Conservation (phyloP, 2,888 invertebrate species). For the Ochropleura plecta region DNA sequence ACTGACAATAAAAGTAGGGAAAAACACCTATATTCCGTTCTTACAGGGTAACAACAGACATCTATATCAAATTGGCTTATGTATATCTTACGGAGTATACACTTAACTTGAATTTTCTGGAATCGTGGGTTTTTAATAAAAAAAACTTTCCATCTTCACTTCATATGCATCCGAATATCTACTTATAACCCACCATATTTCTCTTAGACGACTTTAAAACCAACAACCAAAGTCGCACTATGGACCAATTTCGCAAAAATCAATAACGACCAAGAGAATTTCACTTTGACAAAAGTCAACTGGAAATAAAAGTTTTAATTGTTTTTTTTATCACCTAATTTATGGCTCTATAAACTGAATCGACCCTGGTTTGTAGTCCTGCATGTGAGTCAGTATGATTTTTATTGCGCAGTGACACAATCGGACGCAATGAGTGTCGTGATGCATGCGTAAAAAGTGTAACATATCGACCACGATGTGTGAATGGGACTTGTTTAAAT, state of each 20-base stretch:
- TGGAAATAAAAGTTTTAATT: conserved; percentile 14
- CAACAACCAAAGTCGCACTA: neutral
- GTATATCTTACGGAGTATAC: too few species aligned
- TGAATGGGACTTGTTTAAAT: neutral
- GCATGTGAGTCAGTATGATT: conserved; percentile 47
- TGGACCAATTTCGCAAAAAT: neutral
- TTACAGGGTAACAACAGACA: too few species aligned
- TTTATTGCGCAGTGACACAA: conserved; percentile 50
- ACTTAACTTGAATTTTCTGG: too few species aligned
- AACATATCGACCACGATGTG: neutral
- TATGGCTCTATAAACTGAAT: conserved; percentile 39
- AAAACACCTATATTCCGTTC: too few species aligned
- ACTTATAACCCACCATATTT: neutral
- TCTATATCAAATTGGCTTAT: too few species aligned
- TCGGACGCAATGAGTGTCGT: conserved; percentile 23
- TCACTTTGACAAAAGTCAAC: neutral
- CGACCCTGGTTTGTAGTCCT: conserved; percentile 36
- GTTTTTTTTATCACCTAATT: conserved; percentile 28
- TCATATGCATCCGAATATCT: too few species aligned
- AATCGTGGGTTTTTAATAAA: too few species aligned
- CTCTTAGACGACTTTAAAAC: neutral
- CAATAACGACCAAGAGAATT: neutral
- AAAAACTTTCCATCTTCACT: too few species aligned
- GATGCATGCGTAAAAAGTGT: conserved; percentile 12
- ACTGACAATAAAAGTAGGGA: too few species aligned